Conservation (phyloP, 1,140 invertebrate species). For the Temnothorax curvispinosus region DNA sequence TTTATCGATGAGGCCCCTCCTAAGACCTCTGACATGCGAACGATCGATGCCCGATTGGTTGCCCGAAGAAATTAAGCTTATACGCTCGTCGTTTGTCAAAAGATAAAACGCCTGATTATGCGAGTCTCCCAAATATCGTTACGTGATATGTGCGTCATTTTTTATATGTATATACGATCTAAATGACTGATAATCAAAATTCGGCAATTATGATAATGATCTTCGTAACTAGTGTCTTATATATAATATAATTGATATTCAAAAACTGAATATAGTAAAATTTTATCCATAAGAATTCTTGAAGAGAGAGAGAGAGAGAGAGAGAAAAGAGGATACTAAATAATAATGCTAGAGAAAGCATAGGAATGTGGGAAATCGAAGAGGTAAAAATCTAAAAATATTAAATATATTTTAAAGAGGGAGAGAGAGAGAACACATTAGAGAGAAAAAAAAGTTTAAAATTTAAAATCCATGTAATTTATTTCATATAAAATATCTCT, state of each 20-base stretch:
- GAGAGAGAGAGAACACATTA: neutral
- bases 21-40: neutral
- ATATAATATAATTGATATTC: neutral
- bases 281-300: neutral
- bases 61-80: slow-evolving; percentile 53
- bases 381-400: neutral
- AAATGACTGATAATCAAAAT: neutral
- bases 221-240: neutral
- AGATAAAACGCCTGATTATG: slow-evolving; percentile 68
- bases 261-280: neutral
- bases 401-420: neutral
- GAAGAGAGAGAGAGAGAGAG: neutral
- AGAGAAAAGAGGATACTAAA: neutral
- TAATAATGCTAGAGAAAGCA: neutral
- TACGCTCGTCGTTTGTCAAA: slow-evolving; percentile 50
- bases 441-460: slow-evolving; percentile 8
- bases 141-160: slow-evolving; percentile 17
- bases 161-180: neutral
- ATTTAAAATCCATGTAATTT: slow-evolving; percentile 79
- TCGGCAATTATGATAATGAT: neutral
- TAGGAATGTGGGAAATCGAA: neutral
- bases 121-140: slow-evolving; percentile 56
- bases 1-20: slow-evolving; percentile 53
- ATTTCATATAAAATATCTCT: slow-evolving; percentile 85
- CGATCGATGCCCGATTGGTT: neutral